phyloP scores from a whole-genome alignment of 2,113 vertebrate species.

The Collichthys lucidus region DNA sequence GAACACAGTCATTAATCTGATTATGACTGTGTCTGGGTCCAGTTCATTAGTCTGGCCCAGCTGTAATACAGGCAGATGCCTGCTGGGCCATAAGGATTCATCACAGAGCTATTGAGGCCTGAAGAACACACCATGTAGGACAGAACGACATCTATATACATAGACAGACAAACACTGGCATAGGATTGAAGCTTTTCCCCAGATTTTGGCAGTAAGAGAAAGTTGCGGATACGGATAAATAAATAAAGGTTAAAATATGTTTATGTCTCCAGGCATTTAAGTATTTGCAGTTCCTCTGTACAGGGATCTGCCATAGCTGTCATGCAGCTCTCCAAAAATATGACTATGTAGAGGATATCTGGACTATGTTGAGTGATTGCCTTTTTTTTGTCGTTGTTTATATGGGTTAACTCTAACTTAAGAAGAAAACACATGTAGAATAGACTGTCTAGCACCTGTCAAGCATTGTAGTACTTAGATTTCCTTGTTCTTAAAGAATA shows the following conservation, averaged over 20 bases:
- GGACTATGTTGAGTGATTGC: not conserved
- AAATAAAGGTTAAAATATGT: not conserved
- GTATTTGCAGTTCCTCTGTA: not conserved
- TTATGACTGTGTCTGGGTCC: constrained; percentile 77
- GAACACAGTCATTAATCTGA: constrained; percentile 83
- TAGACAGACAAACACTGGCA: constrained; percentile 42
- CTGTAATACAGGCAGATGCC: constrained; percentile 80
- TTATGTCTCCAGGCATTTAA: not conserved
- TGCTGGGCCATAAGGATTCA: constrained; percentile 77
- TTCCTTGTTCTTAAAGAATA: constrained; percentile 9
- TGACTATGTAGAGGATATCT: not conserved
- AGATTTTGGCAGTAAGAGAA: constrained; percentile 16
- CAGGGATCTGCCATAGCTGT: not conserved
- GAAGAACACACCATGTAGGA: constrained; percentile 75
- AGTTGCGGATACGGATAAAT: not conserved
- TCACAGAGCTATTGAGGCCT: constrained; percentile 79
- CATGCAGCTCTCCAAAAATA: not conserved
- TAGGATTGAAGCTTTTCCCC: not conserved
- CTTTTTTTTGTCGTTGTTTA: not conserved
- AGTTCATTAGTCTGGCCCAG: constrained; percentile 81
- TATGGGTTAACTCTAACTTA: not conserved
- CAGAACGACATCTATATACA: constrained; percentile 19
- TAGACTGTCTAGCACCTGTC: not conserved
- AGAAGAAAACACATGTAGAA: not conserved
- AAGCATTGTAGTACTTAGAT: not conserved